Base-by-base conservation (phyloP, 1,140 invertebrate species). In the Phthorimaea operculella region DNA sequence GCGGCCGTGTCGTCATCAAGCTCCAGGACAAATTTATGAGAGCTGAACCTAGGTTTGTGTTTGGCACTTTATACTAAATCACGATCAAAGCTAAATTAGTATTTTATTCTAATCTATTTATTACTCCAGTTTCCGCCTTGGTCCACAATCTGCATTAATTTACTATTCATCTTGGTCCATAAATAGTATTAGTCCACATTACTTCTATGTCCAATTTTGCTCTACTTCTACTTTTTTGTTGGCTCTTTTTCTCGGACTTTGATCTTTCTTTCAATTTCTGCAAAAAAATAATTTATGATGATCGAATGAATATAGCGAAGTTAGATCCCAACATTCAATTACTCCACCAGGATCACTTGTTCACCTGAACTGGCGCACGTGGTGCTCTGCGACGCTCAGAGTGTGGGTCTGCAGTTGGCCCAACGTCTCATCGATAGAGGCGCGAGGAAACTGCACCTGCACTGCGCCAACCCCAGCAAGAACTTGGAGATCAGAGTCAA, bases 1-100 rank as follows among this genome's bases (percentile, higher is more conserved):
- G 66, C 1, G 70, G 73, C 4, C 62, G 69, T 0, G 69, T 70
- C 10, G 60, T 76, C 9, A 50, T 77, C 0, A 52, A 57, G 12
- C 17, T 71, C 5, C 48, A 59, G 14, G 57, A 59, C 7, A 17
- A 53, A 0, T 33, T 50, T 1, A 12, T 47, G 21, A 42, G 42
- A 18, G 42, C 55, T 53, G 39, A 57, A 28, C 57, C 58, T 14
- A 66, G 66, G 66, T 73, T 59, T 10, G 33, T 34, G 9, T 42
- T 42, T 42, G 7, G 12, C 34, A 8, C n/a, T n/a, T n/a, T n/a
- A n/a, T n/a, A n/a, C n/a, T n/a, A n/a, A n/a, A n/a, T n/a, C n/a
- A n/a, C 34, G 34, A 8, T 12, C 34, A 36, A 36, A 36, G 34
- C 12, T 36, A 8, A n/a, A 36, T 36, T 45, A 4, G 6, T 45